phyloP scores from a whole-genome alignment of 2,113 vertebrate species.

The Burhinus bistriatus region DNA sequence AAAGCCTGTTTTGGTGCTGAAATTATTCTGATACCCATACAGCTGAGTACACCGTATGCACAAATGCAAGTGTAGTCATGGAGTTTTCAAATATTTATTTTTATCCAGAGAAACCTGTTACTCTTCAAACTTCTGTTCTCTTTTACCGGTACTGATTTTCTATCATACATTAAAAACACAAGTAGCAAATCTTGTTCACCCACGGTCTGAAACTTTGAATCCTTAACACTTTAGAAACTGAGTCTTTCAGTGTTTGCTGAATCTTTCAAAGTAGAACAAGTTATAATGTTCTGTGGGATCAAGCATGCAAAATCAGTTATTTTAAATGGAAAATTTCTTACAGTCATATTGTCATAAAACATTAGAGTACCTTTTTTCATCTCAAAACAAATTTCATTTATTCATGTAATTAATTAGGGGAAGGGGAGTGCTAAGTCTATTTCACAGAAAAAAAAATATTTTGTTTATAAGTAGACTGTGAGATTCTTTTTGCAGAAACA shows the following conservation, averaged over 20 bases:
- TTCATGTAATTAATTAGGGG: not conserved
- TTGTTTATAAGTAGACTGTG: not conserved
- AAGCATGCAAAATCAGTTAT: not conserved
- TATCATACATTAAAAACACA: not conserved
- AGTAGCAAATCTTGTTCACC: not conserved
- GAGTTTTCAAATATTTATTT: not conserved
- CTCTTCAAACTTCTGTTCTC: not conserved
- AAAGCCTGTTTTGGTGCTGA: not conserved
- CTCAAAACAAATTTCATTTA: not conserved
- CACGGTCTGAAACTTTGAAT: not conserved
- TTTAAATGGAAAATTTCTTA: not conserved
- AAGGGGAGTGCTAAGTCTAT: rapidly evolving
- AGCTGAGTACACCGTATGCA: not conserved
- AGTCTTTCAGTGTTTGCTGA: not conserved
- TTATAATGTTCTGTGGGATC: not conserved
- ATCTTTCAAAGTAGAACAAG: not conserved
- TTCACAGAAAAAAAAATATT: not conserved
- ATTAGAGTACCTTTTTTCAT: rapidly evolving
- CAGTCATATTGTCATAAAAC: rapidly evolving
- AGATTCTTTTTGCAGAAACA: not conserved
- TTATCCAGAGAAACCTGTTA: not conserved
- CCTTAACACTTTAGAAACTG: not conserved
- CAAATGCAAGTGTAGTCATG: not conserved
- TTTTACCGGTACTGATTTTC: not conserved
- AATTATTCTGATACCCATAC: not conserved